Percentiles rank a stretch among this genome's conserved stretches.
Conservation (phyloP, 1,140 invertebrate genomes). For the Cheumatopsyche charites region DNA sequence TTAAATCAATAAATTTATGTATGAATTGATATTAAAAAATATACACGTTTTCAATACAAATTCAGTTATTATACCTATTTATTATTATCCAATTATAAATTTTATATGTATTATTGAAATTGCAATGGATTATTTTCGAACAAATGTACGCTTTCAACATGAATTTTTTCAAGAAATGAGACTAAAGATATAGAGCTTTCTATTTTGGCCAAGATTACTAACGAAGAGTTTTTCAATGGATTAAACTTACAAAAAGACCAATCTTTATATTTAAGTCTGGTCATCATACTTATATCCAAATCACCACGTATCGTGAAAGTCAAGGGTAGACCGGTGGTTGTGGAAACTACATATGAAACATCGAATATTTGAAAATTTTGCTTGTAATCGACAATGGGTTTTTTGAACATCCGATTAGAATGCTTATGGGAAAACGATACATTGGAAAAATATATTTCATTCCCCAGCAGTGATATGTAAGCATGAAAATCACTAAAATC, state of each 20-base stretch:
- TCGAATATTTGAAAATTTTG: slow-evolving; percentile 5
- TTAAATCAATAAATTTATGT: too few relatives aligned
- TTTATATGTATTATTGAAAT: too few relatives aligned
- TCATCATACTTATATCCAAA: slow-evolving; percentile 1
- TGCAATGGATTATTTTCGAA: too few relatives aligned
- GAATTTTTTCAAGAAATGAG: too few relatives aligned
- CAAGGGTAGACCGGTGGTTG: slow-evolving; percentile 7
- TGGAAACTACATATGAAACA: not conserved
- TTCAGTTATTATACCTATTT: too few relatives aligned
- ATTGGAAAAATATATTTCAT: slow-evolving; percentile 6
- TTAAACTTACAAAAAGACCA: slow-evolving; percentile 5
- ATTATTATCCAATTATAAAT: too few relatives aligned
- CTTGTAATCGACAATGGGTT: not conserved
- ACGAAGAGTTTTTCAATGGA: not conserved
- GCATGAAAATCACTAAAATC: not conserved
- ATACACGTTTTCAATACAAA: too few relatives aligned
- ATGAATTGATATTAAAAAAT: too few relatives aligned
- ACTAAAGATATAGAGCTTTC: not conserved
- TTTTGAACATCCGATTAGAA: not conserved
- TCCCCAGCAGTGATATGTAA: not conserved
- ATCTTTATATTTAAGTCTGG: slow-evolving; percentile 6
- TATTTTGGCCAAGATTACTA: not conserved
- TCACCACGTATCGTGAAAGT: not conserved
- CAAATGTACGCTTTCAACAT: too few relatives aligned
- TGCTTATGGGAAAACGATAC: not conserved